Conservation (phyloP, 2,797 vertebrate species). For the Dromococcyx pavoninus region DNA sequence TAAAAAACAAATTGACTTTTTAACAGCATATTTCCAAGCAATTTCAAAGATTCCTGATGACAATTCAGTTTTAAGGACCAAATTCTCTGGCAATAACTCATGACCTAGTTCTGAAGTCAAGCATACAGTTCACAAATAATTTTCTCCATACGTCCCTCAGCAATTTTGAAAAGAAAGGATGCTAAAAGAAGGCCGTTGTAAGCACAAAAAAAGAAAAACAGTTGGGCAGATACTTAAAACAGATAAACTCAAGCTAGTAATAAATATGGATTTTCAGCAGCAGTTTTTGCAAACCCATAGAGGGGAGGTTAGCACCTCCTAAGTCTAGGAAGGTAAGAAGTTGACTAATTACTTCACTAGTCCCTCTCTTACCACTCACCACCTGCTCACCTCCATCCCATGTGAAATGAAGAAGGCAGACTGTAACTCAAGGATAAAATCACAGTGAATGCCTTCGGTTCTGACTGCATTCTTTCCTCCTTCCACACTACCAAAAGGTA, state of each 20-base stretch:
- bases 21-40: not conserved
- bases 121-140: not conserved
- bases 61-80: not conserved
- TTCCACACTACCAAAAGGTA: not conserved
- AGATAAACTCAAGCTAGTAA: not conserved
- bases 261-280: not conserved
- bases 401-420: not conserved
- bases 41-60: conserved; percentile 33
- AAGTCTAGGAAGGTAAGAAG: not conserved
- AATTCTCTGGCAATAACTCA: not conserved
- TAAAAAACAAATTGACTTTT: not conserved
- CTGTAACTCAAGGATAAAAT: not conserved
- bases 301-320: not conserved
- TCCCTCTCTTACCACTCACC: not conserved
- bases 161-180: not conserved
- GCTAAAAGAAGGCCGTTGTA: not conserved
- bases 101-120: conserved; percentile 29
- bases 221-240: not conserved
- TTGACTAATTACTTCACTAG: not conserved
- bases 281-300: not conserved
- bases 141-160: not conserved
- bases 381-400: not conserved
- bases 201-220: not conserved
- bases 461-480: not conserved
- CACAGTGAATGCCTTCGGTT: not conserved